phyloP scores from a whole-genome alignment of 2,113 vertebrate species.

The Cyprinus carpio region DNA sequence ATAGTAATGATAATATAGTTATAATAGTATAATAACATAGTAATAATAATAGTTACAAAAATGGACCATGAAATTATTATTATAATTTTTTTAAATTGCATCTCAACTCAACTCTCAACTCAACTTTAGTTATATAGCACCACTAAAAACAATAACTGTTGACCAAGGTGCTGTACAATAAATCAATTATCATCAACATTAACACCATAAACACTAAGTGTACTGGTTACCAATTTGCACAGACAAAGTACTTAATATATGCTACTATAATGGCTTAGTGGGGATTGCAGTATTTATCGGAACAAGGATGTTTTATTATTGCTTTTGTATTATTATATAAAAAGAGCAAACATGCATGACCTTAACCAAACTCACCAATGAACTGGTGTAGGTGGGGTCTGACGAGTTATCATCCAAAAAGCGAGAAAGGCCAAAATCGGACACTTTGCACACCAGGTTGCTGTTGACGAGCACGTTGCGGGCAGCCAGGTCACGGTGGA shows the following conservation, averaged over 20 bases:
- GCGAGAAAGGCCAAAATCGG: conserved; percentile 93
- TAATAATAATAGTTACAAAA: no score
- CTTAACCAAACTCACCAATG: conserved; percentile 74
- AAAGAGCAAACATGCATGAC: neutral
- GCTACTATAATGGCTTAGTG: neutral
- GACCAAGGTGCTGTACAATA: no score
- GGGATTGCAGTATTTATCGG: neutral
- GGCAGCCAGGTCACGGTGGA: conserved; percentile 93
- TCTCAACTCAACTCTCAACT: no score
- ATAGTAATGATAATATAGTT: no score
- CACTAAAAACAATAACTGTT: no score
- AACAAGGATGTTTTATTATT: neutral
- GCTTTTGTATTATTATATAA: neutral
- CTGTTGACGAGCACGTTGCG: conserved; percentile 97
- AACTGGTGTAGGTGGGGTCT: conserved; percentile 95
- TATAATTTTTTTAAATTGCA: no score
- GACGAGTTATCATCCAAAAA: conserved; percentile 92
- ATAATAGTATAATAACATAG: no score
- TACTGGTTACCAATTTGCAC: neutral
- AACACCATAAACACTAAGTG: neutral
- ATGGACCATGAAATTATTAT: no score
- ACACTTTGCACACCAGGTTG: conserved; percentile 98
- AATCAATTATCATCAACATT: no score
- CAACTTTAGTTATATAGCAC: no score
- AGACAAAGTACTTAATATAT: neutral